Base-by-base conservation (phyloP, 2,888 invertebrate species). In the Papilio gigon region DNA sequence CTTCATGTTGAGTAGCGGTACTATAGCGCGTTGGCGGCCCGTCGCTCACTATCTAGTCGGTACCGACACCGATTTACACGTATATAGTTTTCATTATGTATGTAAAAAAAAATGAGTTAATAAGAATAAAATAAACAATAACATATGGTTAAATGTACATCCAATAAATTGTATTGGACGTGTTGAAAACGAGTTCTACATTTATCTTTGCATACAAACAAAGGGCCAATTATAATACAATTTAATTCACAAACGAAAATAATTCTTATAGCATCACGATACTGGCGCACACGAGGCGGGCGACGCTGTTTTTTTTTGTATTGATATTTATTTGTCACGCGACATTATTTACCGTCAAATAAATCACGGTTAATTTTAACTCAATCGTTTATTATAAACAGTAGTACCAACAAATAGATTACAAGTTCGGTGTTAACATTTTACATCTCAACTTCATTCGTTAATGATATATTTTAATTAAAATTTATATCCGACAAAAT, bases 291-390 rank as follows among this genome's bases (percentile, higher is more conserved):
- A 67, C 66, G 59, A 50, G 27, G 60, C 50, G 66, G 50, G 60
- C 40, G 22, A 20, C 50, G 53, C 40, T 61, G 40, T 33, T 67
- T 53, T 20, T n/a, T 67, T 53, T 61, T 53, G 14, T 62, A 67
- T 62, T 63, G 42, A 67, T 62, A 62, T 63, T 67, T 67, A 62
- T 56, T 67, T 60, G 61, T 61, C 67, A 67, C 61, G 67, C 67
- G 40, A 67, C 17, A 53, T 62, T 53, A 17, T 67, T 33, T 53
- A 53, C 37, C 53, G 50, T 44, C 5, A 33, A 47, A 67, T 22
- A 67, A 67, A 67, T 60, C 66, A 67, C 50, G 50, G 50, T 35
- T 67, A 47, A 59, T 50, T 67, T 67, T 30, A 47, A 50, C 59
- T 14, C 1, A 59, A 47, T 33, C 0, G 35, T 44, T 20, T 42